These are phyloP conservation scores for Hydra vulgaris DNA, from an alignment of 30 jellyfish, hydroid and myxozoan species.

Conservation along the genomic window DNA sequence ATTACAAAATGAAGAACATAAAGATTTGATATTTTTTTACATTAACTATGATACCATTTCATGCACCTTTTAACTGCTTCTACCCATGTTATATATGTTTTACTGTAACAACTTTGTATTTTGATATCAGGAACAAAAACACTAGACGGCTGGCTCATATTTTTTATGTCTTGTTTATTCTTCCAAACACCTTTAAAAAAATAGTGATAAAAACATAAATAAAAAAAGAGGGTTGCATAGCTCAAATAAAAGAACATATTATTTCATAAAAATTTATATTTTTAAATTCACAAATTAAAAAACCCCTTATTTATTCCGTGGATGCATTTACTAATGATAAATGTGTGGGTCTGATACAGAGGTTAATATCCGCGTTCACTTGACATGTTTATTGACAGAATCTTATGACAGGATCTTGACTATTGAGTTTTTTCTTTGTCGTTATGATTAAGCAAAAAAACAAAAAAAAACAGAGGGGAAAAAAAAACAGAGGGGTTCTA, in stretches of 20 bases:
- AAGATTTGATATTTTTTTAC: background rate
- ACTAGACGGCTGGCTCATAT: conserved; percentile 16
- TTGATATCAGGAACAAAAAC: conserved; percentile 29
- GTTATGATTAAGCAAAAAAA: too few relatives aligned
- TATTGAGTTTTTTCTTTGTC: too few relatives aligned
- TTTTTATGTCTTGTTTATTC: conserved; percentile 42
- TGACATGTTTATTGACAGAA: too few relatives aligned
- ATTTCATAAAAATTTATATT: background rate
- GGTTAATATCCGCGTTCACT: too few relatives aligned
- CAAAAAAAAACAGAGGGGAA: too few relatives aligned
- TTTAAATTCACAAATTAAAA: too few relatives aligned
- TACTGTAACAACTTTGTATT: conserved; percentile 11
- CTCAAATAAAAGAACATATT: too few relatives aligned
- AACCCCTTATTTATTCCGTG: too few relatives aligned
- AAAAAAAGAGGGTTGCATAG: background rate
- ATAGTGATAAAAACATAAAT: background rate
- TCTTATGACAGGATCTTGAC: too few relatives aligned
- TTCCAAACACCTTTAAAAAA: conserved; percentile 45
- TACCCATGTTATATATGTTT: conserved; percentile 33
- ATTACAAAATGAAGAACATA: background rate
- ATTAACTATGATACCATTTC: conserved; percentile 27
- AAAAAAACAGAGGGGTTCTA: too few relatives aligned
- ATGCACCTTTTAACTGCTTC: conserved; percentile 52
- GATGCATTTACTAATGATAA: too few relatives aligned
- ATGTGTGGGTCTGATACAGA: too few relatives aligned